Conservation (phyloP, 2,888 invertebrate species). For the Mechanitis messenoides region DNA sequence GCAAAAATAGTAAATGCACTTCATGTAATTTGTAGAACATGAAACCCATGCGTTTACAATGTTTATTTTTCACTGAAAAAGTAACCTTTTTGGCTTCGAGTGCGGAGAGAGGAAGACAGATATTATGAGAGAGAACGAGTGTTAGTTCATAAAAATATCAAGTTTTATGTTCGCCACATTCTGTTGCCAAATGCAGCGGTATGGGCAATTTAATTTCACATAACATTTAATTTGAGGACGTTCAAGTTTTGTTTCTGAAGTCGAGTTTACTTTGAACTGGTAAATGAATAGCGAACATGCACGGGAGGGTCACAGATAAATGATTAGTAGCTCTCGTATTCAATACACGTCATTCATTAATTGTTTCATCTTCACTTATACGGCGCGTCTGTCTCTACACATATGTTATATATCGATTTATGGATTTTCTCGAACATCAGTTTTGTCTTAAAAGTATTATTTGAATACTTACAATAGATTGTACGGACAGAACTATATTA, state of each 20-base stretch:
- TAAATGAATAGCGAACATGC: conserved; percentile 21
- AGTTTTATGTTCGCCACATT: conserved; percentile 23
- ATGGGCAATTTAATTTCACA: conserved; percentile 35
- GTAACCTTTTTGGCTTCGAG: conserved; percentile 9
- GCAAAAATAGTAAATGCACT: conserved; percentile 8
- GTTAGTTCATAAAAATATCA: conserved; percentile 24
- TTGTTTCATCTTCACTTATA: too few relatives aligned
- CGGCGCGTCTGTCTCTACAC: too few relatives aligned
- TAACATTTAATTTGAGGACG: conserved; percentile 34
- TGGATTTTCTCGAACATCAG: too few relatives aligned
- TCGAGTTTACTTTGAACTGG: conserved; percentile 30
- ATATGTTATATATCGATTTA: too few relatives aligned
- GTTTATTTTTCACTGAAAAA: conserved; percentile 15
- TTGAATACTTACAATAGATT: too few relatives aligned
- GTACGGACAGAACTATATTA: too few relatives aligned
- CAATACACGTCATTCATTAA: not conserved
- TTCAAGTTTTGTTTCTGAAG: conserved; percentile 30
- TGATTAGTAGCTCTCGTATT: not conserved
- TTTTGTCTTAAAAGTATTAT: too few relatives aligned
- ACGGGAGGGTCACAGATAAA: not conserved
- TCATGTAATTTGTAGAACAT: conserved; percentile 20
- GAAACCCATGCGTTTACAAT: conserved; percentile 2
- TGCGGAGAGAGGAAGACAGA: not conserved
- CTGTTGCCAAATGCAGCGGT: conserved; percentile 29
- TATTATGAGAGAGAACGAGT: conserved; percentile 8